Conservation (phyloP, 2,113 vertebrate genomes). For the Halcyon senegalensis region DNA sequence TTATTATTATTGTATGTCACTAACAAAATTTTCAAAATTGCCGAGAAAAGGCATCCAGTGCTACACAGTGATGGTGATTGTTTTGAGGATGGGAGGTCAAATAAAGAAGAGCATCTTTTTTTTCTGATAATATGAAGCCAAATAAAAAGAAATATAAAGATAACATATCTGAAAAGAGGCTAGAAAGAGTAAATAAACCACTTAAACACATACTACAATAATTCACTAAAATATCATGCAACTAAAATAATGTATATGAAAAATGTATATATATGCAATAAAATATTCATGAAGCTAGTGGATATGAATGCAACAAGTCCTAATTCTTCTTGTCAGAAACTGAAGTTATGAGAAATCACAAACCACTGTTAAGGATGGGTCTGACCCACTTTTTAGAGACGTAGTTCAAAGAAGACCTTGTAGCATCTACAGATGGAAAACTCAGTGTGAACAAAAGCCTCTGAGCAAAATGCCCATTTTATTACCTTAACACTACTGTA, state of each 20-base stretch:
- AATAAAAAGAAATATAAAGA: not conserved
- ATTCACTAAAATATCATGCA: not conserved
- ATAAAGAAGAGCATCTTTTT: not conserved
- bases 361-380: not conserved
- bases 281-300: not conserved
- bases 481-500: not conserved
- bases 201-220: not conserved
- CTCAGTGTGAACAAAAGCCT: not conserved
- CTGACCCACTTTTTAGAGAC: not conserved
- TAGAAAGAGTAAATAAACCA: not conserved
- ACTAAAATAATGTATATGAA: not conserved
- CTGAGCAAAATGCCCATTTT: not conserved
- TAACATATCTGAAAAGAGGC: not conserved
- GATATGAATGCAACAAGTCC: not conserved
- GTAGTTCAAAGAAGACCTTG: not conserved
- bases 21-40: not conserved
- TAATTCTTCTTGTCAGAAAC: not conserved
- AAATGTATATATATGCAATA: not conserved
- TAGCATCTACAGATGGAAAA: not conserved
- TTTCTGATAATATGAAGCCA: not conserved
- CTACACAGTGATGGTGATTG: not conserved
- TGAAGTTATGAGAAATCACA: rapidly evolving
- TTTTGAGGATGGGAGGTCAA: not conserved
- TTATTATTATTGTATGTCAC: not conserved
- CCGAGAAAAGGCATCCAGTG: not conserved